Evolutionary conservation across 1,140 invertebrate genomes (phyloP), one percentile per base, ranked within the genome.

Genomic region (Prorops nasuta): DNA sequence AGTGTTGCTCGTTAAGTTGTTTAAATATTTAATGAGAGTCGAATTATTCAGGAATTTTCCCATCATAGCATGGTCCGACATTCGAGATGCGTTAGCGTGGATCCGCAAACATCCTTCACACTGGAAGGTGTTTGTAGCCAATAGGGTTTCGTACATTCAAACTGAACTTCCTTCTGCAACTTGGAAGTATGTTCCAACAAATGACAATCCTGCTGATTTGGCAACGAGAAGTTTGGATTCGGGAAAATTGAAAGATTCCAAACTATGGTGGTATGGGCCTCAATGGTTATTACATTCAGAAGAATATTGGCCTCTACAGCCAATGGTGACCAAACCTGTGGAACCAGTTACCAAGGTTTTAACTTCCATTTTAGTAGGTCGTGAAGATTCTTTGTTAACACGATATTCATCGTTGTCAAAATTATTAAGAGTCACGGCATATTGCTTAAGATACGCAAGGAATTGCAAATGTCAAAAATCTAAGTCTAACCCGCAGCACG

Each of bases 1-100:
- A 1, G 37, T 50, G n/a, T 42, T 60, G 3, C 10, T 56, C 0
- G 12, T 16, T 3, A 51, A 56, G 35, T 16, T 59, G 0, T 14
- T 39, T 32, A 1, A 9, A 12, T 34, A 51, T 47, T 14, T 31
- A 37, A 1, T 15, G 36, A 18, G 9, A 38, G 3, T 20, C 14
- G n/a, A 54, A 18, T 7, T 37, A 3, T 14, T 64, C 3, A 18
- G 18, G 35, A 14, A 49, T 22, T 35, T 49, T 1, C 32, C 58
- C 1, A 60, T 65, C 6, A 56, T 40, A 38, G 62, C 50, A 16
- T 73, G 66, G 58, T 59, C 64, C 0, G 67, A 73, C 45, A 70
- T 60, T 7, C 52, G 54, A 9, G 58, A 66, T 2, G 60, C 63
- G 1, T 12, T 28, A 28, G 24, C 24, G 6, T 28, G 24, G 24